Evolutionary conservation across 2,888 invertebrate species (phyloP).

Genomic region (Eupithecia subfuscata): DNA sequence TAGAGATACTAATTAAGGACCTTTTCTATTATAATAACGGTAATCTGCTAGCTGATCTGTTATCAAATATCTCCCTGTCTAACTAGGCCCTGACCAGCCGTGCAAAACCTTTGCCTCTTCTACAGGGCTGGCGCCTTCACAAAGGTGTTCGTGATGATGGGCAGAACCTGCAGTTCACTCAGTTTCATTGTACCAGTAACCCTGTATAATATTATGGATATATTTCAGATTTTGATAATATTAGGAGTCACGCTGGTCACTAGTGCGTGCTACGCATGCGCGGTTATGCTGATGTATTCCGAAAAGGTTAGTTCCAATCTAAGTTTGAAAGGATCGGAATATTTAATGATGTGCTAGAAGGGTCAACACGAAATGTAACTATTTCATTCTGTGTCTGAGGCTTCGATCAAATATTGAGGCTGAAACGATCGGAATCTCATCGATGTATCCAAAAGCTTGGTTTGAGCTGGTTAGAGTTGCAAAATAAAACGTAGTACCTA

Average conservation of each 20-base stretch:
- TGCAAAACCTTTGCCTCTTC: not conserved
- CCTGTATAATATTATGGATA: not conserved
- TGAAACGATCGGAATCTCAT: not conserved
- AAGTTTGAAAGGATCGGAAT: slow-evolving; percentile 7
- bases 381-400: not conserved
- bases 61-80: not conserved
- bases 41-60: not conserved
- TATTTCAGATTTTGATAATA: slow-evolving; percentile 58
- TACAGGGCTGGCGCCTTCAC: not conserved
- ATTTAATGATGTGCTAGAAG: not conserved
- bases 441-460: not conserved
- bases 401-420: too few relatives aligned
- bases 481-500: too few relatives aligned
- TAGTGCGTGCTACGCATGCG: slow-evolving; percentile 54
- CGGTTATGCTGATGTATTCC: slow-evolving; percentile 48
- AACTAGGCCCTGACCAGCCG: not conserved
- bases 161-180: too few relatives aligned
- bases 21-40: too few relatives aligned
- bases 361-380: not conserved
- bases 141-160: too few relatives aligned
- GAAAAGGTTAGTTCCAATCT: slow-evolving; percentile 46
- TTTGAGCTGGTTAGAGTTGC: not conserved
- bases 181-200: too few relatives aligned
- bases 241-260: slow-evolving; percentile 53
- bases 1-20: too few relatives aligned